These are phyloP conservation scores for Melanostoma mellinum DNA, from an alignment of 2,888 invertebrate species.

Conservation along the genomic window DNA sequence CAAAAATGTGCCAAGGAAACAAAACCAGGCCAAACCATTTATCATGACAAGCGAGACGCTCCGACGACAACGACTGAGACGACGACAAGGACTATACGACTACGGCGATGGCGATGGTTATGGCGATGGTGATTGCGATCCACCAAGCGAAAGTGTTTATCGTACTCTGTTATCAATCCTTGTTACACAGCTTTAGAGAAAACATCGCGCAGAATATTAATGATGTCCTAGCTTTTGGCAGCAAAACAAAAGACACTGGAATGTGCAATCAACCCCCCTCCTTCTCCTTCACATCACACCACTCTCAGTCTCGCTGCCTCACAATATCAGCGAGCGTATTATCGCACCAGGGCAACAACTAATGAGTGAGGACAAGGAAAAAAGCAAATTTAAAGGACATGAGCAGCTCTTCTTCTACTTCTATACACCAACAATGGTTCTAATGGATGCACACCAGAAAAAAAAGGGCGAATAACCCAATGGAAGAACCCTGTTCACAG, in stretches of 20 bases:
- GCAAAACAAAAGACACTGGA: conserved; percentile 65
- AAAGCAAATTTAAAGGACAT: conserved; percentile 65
- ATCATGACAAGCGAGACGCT: conserved; percentile 50
- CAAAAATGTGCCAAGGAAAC: conserved; percentile 62
- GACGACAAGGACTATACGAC: conserved; percentile 5
- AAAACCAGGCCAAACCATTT: conserved; percentile 59
- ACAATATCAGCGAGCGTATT: conserved; percentile 55
- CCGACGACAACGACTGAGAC: conserved; percentile 5
- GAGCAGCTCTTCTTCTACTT: conserved; percentile 40
- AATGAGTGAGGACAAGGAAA: conserved; percentile 58
- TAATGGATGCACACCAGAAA: conserved; percentile 61
- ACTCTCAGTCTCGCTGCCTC: conserved; percentile 8
- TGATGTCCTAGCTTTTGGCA: conserved; percentile 72
- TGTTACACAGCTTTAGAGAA: conserved; percentile 65
- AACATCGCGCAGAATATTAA: conserved; percentile 70
- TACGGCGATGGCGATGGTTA: background rate
- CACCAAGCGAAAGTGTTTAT: conserved; percentile 65
- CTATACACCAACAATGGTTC: conserved; percentile 17
- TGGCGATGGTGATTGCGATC: conserved; percentile 7
- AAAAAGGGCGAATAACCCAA: conserved; percentile 59
- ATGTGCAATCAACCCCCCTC: conserved; percentile 52
- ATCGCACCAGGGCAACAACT: conserved; percentile 68
- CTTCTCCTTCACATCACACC: background rate
- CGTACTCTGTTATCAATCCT: conserved; percentile 70
- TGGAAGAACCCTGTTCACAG: conserved; percentile 71